These are phyloP conservation scores for Budorcas taxicolor DNA, from an alignment of 2,113 vertebrate species.

Conservation along the genomic window DNA sequence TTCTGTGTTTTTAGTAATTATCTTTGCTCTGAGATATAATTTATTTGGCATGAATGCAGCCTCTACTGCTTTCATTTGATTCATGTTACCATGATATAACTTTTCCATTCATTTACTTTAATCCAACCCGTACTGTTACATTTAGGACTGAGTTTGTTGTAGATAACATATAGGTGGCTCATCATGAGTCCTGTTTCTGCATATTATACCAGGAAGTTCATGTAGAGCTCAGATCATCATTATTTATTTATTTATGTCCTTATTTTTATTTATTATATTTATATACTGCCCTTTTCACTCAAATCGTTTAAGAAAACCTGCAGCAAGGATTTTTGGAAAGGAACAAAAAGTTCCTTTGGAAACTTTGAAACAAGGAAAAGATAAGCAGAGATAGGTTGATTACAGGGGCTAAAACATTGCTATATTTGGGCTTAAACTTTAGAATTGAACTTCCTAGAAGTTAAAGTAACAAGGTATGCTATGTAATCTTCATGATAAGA, in stretches of 20 bases:
- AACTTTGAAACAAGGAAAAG: not conserved
- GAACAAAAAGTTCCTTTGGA: not conserved
- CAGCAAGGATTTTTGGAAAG: not conserved
- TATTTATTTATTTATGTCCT: not conserved
- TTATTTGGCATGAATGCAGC: not conserved
- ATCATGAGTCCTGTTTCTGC: not conserved
- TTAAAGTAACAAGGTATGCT: not conserved
- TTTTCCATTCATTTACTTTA: not conserved
- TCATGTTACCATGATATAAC: not conserved
- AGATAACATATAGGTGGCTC: not conserved
- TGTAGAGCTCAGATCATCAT: not conserved
- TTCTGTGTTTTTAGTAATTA: not conserved
- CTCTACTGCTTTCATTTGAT: not conserved
- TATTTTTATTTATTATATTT: not conserved
- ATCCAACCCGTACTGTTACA: not conserved
- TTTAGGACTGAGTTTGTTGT: not conserved
- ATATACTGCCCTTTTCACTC: not conserved
- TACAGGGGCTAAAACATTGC: not conserved
- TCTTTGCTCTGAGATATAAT: not conserved
- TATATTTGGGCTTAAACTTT: not conserved
- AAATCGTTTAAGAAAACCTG: not conserved
- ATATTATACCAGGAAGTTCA: not conserved
- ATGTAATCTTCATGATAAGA: not conserved
- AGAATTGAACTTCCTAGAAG: not conserved
- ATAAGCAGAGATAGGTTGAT: not conserved